Conservation (phyloP, 23 tunicate genomes). For the Halocynthia aurantium region DNA sequence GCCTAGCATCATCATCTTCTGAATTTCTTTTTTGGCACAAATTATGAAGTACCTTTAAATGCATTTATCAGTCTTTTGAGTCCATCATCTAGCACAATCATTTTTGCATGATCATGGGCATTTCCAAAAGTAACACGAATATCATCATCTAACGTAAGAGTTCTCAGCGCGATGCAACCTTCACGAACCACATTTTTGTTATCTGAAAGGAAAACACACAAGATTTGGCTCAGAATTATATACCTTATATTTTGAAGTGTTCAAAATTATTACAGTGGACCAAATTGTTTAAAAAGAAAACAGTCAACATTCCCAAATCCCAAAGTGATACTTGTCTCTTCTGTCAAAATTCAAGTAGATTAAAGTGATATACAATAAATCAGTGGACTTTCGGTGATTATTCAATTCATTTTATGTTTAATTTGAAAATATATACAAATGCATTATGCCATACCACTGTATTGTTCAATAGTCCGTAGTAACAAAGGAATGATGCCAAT, state of each 20-base stretch:
- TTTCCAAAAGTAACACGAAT: conserved; percentile 78
- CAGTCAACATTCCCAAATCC: too few relatives aligned
- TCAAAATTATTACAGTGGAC: background rate
- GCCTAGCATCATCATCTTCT: too few relatives aligned
- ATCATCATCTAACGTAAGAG: conserved; percentile 73
- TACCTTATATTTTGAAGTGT: background rate
- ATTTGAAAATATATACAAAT: too few relatives aligned
- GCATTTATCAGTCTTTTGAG: conserved; percentile 50
- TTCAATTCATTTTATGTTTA: too few relatives aligned
- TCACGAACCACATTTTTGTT: conserved; percentile 28
- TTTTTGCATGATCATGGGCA: conserved; percentile 77
- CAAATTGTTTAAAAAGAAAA: background rate
- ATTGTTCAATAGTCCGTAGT: conserved; percentile 38
- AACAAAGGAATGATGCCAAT: conserved; percentile 30
- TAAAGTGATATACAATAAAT: too few relatives aligned
- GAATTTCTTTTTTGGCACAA: too few relatives aligned
- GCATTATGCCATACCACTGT: conserved; percentile 18
- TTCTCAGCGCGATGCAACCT: conserved; percentile 56
- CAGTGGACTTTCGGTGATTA: too few relatives aligned
- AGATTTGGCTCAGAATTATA: background rate
- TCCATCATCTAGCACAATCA: conserved; percentile 56
- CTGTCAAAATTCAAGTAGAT: too few relatives aligned
- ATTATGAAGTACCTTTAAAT: conserved; percentile 23
- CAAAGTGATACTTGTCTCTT: too few relatives aligned
- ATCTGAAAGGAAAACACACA: conserved; percentile 16